Evolutionary conservation across 2,888 invertebrate genomes (phyloP), one percentile per base, ranked within the genome.

Genomic region (Rhogogaster chlorosoma): DNA sequence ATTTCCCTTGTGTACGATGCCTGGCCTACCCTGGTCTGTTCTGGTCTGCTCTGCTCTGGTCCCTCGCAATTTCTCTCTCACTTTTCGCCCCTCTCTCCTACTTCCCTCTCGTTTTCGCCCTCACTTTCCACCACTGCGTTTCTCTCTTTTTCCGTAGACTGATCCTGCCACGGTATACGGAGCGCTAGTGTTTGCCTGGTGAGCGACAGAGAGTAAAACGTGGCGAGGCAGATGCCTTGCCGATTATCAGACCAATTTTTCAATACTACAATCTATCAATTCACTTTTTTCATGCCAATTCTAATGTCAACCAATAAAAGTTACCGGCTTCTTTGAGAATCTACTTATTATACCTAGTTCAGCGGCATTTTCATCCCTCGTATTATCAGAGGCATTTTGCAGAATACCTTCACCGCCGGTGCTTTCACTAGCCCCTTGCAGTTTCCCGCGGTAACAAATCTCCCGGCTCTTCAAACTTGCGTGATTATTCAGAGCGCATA

Each of bases 1-100:
- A 92, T 93, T 93, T 93, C 93, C 93, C 93, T 90, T 91, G 93
- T 92, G 93, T 92, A 92, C 90, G 89, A 88, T 90, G 90, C 91
- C 91, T 91, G 90, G 89, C 87, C 88, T 88, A 87, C 88, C 88
- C 88, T 85, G 86, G 57, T 84, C 85, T 85, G 75, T 85, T 82
- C 86, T 71, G 42, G 77, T 84, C 77, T 85, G 67, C 26, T 61
- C 61, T 61, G 61, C 26, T 61, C 77, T 67, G 61, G 85, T 64
- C 84, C 78, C 82, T 84, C 70, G 49, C 82, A 80, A 84, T 86
- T 77, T 78, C 84, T 86, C 77, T 71, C 82, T 80, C 84, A 84
- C 77, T 83, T 85, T 85, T 83, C 84, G 26, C 71, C 83, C 70
- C 53, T 38, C 83, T 9, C 6, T 70, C 32, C 80, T 49, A 61